These are phyloP conservation scores for Caenorhabditis japonica DNA, from an alignment of 2,888 invertebrate species.

Conservation along the genomic window DNA sequence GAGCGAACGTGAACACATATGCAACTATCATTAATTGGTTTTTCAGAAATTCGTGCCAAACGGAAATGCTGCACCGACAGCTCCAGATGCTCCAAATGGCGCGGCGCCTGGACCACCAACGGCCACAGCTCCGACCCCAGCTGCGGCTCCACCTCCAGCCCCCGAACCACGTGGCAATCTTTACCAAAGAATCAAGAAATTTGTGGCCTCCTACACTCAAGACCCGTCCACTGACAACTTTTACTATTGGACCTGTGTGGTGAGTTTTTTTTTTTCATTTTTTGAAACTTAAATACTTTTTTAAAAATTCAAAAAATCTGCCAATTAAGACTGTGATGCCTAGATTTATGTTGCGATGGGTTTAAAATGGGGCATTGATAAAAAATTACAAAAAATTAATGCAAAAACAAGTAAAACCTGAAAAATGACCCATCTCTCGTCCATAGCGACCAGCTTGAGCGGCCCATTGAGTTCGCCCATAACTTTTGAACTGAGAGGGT, in stretches of 20 bases:
- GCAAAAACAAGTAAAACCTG: too few relatives aligned
- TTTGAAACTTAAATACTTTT: too few relatives aligned
- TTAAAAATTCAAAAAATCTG: too few relatives aligned
- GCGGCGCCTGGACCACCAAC: neutral
- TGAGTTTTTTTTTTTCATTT: conserved; percentile 13
- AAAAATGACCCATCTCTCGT: too few relatives aligned
- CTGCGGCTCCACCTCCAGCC: neutral
- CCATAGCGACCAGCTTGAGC: too few relatives aligned
- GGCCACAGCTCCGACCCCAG: neutral
- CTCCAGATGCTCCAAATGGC: conserved; percentile 3
- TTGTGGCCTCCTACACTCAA: conserved; percentile 22
- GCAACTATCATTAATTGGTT: too few relatives aligned
- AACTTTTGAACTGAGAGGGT: too few relatives aligned
- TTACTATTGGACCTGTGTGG: conserved; percentile 60
- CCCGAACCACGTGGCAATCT: conserved; percentile 1
- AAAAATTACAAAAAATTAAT: too few relatives aligned
- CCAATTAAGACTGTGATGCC: too few relatives aligned
- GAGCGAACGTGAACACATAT: neutral
- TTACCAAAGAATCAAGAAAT: conserved; percentile 3
- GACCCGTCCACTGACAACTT: conserved; percentile 53
- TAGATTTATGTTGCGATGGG: too few relatives aligned
- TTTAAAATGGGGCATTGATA: too few relatives aligned
- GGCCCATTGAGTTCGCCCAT: too few relatives aligned
- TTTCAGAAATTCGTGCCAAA: conserved; percentile 32
- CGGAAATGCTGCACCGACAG: conserved; percentile 9